Evolutionary conservation across 2,113 vertebrate species (phyloP), one percentile per base, ranked within the genome.

Genomic region (Aplodontia rufa): DNA sequence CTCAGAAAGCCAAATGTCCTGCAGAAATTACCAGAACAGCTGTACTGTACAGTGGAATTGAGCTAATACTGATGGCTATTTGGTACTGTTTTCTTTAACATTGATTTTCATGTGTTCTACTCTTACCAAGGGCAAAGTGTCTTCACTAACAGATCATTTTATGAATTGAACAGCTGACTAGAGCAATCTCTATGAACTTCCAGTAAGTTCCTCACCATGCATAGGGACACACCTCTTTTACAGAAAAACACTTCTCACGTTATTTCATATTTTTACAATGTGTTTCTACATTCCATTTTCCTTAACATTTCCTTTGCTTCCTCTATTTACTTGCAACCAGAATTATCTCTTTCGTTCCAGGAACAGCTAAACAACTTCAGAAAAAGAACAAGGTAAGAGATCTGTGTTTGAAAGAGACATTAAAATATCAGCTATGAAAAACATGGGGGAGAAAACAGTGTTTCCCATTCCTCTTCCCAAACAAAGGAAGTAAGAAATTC

Each of bases 401-500:
- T 45, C 83, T 95, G 58, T 92, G 28, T 94, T 87, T 78, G 91
- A 83, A 93, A 82, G 72, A 97, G 92, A 91, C 92, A 96, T 95
- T 97, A 94, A 96, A 98, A 98, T 96, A 95, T 92, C 97, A 95
- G 97, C 95, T 98, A 98, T 95, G 97, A 97, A 97, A 94, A 92
- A 80, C 94, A 85, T 32, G 42, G 51, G 40, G 60, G 74, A 91
- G 75, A 66, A 86, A 92, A 91, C 96, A 83, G 60, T 82, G 81
- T 97, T 98, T 98, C 85, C 94, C 94, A 96, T 98, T 98, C 97
- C 79, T 96, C 40, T 97, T 93, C 53, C 93, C 97, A 94, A 98
- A 97, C 95, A 98, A 98, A 98, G 97, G 95, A 98, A 98, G 96
- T 90, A 98, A 86, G 69, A 95, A 97, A 98, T 97, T 97, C 96